Evolutionary conservation across 2,113 vertebrate species (phyloP).

Genomic region (Spilogale gracilis): DNA sequence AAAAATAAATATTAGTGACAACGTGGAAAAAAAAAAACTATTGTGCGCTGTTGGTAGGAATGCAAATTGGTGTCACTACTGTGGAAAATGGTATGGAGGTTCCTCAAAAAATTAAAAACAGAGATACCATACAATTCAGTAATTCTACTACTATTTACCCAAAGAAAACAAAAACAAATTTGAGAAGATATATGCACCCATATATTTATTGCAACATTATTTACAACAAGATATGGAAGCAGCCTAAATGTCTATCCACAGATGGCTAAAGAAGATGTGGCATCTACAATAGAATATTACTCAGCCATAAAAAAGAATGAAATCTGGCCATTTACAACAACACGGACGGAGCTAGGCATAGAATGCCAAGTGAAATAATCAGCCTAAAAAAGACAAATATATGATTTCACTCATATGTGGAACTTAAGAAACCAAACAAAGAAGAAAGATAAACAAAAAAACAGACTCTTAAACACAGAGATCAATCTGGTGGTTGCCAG

Average conservation of each 20-base stretch:
- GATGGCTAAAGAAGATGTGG: not conserved
- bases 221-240: not conserved
- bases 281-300: not conserved
- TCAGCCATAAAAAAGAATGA: not conserved
- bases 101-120: not conserved
- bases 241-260: not conserved
- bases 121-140: not conserved
- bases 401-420: not conserved
- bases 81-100: not conserved
- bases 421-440: not conserved
- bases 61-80: not conserved
- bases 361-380: not conserved
- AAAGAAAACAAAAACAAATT: not conserved
- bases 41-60: not conserved
- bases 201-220: not conserved
- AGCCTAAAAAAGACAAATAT: not conserved
- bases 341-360: not conserved
- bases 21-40: not conserved
- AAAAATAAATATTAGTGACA: not conserved
- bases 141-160: not conserved
- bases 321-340: not conserved
- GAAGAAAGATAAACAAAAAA: not conserved
- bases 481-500: not conserved
- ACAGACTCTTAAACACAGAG: not conserved
- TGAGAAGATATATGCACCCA: not conserved